Conservation (phyloP, 2,797 vertebrate genomes). For the Falco biarmicus region DNA sequence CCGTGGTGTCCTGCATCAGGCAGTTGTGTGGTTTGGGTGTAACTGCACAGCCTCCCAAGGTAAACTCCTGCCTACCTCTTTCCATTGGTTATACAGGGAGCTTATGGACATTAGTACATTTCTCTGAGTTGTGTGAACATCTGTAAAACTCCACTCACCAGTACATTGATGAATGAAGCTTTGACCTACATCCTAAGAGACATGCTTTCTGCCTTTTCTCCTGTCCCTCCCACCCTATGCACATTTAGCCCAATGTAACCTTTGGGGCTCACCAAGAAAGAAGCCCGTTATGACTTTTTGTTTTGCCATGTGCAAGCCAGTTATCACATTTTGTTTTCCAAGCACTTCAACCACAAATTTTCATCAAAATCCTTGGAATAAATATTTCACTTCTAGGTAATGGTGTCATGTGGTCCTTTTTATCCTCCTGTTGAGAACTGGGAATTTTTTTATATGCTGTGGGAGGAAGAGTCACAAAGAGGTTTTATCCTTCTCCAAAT, state of each 20-base stretch:
- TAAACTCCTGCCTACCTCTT: not conserved
- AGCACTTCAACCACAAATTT: not conserved
- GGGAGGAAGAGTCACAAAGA: not conserved
- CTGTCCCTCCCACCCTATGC: not conserved
- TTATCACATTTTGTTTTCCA: not conserved
- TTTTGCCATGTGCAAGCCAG: not conserved
- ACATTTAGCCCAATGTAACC: not conserved
- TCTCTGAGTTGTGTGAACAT: not conserved
- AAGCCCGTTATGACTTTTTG: not conserved
- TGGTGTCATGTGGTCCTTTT: not conserved
- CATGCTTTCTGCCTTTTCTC: not conserved
- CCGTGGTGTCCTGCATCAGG: fast-evolving
- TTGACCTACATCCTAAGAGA: not conserved
- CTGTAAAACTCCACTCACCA: not conserved
- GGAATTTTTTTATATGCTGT: not conserved
- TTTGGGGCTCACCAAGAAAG: not conserved
- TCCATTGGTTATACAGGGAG: not conserved
- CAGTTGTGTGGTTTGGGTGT: not conserved
- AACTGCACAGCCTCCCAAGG: fast-evolving
- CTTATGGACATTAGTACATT: not conserved
- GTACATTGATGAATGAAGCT: not conserved
- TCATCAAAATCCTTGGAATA: not conserved
- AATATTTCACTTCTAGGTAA: not conserved
- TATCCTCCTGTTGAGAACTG: not conserved
- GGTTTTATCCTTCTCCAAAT: not conserved